These are phyloP conservation scores for Nephrotoma guestfalica DNA, from an alignment of 2,888 invertebrate genomes.

Conservation along the genomic window DNA sequence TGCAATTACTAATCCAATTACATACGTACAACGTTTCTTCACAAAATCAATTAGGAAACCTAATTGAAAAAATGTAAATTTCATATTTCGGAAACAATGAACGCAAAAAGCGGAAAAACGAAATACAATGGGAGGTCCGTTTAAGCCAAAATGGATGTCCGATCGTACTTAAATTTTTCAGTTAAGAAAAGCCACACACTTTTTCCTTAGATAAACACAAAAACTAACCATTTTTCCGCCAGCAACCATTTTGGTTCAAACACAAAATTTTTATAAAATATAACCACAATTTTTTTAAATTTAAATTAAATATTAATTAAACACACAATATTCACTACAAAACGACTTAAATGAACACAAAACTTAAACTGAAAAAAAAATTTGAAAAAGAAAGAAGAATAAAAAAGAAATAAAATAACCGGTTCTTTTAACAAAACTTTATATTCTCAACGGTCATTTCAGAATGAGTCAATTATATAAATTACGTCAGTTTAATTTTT, in stretches of 20 bases:
- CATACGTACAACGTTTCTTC: not conserved
- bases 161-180: not conserved
- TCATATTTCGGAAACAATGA: not conserved
- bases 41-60: not conserved
- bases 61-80: not conserved
- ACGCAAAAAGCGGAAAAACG: not conserved
- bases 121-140: not conserved
- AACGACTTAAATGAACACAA: not conserved
- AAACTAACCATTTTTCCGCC: conserved; percentile 6
- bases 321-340: not conserved
- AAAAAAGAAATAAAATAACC: not conserved
- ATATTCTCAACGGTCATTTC: conserved; percentile 1
- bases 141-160: not conserved
- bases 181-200: not conserved
- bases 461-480: conserved; percentile 2
- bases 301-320: not conserved
- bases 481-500: not conserved
- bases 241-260: conserved; percentile 5
- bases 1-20: not conserved
- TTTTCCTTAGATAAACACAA: not conserved
- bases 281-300: not conserved
- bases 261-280: not conserved
- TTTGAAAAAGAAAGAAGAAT: not conserved
- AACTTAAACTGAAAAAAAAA: not conserved
- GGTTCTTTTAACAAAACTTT: not conserved